phyloP scores from a whole-genome alignment of 2,888 invertebrate genomes.

The Cheilosia vulpina region DNA sequence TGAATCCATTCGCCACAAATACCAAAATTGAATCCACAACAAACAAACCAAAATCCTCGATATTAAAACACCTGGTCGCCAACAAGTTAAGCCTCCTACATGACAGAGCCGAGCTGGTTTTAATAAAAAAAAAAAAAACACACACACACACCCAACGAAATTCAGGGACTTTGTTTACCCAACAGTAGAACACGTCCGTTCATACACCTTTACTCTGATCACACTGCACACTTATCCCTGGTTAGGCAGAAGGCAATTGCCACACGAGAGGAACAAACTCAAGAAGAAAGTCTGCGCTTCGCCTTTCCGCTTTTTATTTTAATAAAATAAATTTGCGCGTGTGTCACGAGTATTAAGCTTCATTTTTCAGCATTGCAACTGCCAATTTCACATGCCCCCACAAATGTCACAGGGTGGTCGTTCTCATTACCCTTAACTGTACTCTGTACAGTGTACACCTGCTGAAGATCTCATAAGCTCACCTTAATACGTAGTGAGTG shows the following conservation, averaged over 20 bases:
- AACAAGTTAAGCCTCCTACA: conserved; percentile 26
- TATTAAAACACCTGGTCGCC: conserved; percentile 55
- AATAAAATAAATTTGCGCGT: conserved; percentile 32
- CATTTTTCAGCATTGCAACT: conserved; percentile 41
- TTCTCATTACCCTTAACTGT: neutral
- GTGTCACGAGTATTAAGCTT: conserved; percentile 39
- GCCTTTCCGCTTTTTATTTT: conserved; percentile 19
- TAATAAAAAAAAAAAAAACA: conserved; percentile 38
- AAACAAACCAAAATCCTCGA: conserved; percentile 39
- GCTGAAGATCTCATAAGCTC: conserved; percentile 32
- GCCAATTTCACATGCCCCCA: conserved; percentile 25
- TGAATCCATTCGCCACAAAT: conserved; percentile 37
- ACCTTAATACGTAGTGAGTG: neutral
- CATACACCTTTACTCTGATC: neutral
- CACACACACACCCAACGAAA: neutral
- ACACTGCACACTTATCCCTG: neutral
- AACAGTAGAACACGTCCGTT: conserved; percentile 12
- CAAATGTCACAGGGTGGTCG: conserved; percentile 9
- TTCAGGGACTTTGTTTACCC: conserved; percentile 30
- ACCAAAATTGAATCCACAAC: conserved; percentile 39
- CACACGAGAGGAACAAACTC: neutral
- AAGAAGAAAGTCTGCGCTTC: neutral
- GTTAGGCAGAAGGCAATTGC: neutral
- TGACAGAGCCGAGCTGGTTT: conserved; percentile 23
- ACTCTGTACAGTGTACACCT: conserved; percentile 12